phyloP scores from a whole-genome alignment of 2,113 vertebrate genomes.

The Melanerpes aurifrons region DNA sequence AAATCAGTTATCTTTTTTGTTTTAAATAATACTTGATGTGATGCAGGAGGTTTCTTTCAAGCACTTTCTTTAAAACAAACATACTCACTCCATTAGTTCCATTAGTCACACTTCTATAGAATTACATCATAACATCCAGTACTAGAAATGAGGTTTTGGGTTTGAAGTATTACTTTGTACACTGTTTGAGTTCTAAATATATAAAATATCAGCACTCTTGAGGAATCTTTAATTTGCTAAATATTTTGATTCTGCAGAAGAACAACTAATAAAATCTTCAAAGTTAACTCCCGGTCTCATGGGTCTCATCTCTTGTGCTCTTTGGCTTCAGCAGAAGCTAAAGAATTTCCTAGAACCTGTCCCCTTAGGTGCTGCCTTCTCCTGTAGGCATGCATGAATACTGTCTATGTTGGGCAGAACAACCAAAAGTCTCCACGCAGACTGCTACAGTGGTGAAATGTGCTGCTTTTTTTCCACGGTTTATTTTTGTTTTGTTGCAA shows the following conservation, averaged over 20 bases:
- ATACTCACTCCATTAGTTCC: slow-evolving; percentile 64
- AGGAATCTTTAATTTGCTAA: slow-evolving; percentile 80
- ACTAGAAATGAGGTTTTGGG: slow-evolving; percentile 63
- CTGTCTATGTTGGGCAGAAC: neutral
- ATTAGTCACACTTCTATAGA: slow-evolving; percentile 66
- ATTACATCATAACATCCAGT: slow-evolving; percentile 71
- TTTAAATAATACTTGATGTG: slow-evolving; percentile 40
- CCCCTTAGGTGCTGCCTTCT: neutral
- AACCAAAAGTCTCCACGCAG: neutral
- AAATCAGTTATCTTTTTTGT: slow-evolving; percentile 12
- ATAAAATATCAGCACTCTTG: slow-evolving; percentile 72
- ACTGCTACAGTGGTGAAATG: neutral
- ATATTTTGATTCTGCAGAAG: slow-evolving; percentile 83
- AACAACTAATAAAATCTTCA: slow-evolving; percentile 81
- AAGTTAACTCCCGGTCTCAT: slow-evolving; percentile 37
- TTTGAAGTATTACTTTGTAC: slow-evolving; percentile 74
- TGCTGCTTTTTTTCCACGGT: neutral
- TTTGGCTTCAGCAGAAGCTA: neutral
- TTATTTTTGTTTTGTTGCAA: neutral
- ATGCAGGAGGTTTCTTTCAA: slow-evolving; percentile 63
- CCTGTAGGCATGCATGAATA: fast-evolving
- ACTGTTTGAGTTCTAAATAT: slow-evolving; percentile 75
- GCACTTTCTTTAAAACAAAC: slow-evolving; percentile 67
- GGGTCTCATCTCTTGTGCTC: slow-evolving; percentile 30
- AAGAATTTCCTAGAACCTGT: neutral